Evolutionary conservation across 2,797 vertebrate genomes (phyloP).

Genomic region (Graptemys geographica): DNA sequence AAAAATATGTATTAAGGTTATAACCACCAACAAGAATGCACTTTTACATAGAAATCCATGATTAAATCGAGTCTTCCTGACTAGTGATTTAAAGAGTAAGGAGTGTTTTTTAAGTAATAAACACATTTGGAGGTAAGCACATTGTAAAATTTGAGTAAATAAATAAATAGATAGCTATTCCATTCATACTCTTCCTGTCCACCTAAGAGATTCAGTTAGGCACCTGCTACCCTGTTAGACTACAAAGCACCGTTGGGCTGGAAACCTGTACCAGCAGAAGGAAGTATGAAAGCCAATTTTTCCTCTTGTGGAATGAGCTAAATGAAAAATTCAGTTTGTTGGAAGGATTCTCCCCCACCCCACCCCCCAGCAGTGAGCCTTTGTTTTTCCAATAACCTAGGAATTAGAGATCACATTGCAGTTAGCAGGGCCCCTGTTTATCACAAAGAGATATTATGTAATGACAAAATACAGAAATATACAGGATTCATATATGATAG

Average conservation of each 20-base stretch:
- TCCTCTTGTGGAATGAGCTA: background rate
- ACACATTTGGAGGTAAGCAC: background rate
- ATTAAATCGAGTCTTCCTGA: no score
- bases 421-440: no score
- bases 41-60: no score
- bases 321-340: background rate
- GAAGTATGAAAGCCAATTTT: background rate
- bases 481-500: no score
- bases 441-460: no score
- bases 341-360: background rate
- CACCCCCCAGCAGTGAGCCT: no score
- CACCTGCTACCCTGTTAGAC: background rate
- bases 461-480: no score
- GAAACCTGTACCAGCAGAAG: background rate
- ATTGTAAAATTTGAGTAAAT: background rate
- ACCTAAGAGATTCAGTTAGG: background rate
- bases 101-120: background rate
- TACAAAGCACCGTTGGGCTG: background rate
- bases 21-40: no score
- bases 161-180: background rate
- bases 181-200: no score
- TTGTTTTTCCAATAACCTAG: no score
- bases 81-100: background rate
- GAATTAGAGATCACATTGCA: no score
- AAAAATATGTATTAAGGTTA: no score